Conservation (phyloP, 2,797 vertebrate species). For the Myotis myotis region DNA sequence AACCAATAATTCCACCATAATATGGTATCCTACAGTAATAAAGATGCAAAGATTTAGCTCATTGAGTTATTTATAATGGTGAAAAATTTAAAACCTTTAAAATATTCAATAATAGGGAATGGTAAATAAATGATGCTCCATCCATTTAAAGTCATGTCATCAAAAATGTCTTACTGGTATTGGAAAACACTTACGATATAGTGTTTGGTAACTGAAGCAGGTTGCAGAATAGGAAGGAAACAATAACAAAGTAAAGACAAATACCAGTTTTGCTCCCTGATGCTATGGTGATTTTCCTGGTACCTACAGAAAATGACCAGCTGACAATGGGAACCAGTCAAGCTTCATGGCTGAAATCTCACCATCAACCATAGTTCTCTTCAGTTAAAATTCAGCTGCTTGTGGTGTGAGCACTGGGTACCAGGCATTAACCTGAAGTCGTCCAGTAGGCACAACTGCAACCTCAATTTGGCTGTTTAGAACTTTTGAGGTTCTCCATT, state of each 20-base stretch:
- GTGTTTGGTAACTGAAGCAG: slow-evolving; percentile 41
- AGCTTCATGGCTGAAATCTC: background rate
- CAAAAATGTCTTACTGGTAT: background rate
- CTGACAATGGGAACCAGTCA: background rate
- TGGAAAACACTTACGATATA: slow-evolving; percentile 4
- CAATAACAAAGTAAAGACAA: slow-evolving; percentile 26
- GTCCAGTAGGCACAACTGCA: background rate
- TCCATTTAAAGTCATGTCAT: background rate
- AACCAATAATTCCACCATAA: slow-evolving; percentile 12
- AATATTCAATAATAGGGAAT: background rate
- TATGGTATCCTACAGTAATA: background rate
- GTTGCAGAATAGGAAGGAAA: slow-evolving; percentile 36
- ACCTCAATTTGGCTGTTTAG: slow-evolving; percentile 13
- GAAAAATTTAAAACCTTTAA: slow-evolving; percentile 41
- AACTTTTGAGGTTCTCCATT: background rate
- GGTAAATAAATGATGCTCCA: slow-evolving; percentile 3
- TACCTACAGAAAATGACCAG: slow-evolving; percentile 20
- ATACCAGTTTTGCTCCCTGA: background rate
- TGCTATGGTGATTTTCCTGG: background rate
- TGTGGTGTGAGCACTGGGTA: background rate
- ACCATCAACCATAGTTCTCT: slow-evolving; percentile 4
- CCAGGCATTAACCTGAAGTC: slow-evolving; percentile 21
- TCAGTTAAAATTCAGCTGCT: background rate
- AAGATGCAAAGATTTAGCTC: slow-evolving; percentile 18
- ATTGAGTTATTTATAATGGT: slow-evolving; percentile 38